phyloP scores from a whole-genome alignment of 2,797 vertebrate species.

The Dromococcyx pavoninus region DNA sequence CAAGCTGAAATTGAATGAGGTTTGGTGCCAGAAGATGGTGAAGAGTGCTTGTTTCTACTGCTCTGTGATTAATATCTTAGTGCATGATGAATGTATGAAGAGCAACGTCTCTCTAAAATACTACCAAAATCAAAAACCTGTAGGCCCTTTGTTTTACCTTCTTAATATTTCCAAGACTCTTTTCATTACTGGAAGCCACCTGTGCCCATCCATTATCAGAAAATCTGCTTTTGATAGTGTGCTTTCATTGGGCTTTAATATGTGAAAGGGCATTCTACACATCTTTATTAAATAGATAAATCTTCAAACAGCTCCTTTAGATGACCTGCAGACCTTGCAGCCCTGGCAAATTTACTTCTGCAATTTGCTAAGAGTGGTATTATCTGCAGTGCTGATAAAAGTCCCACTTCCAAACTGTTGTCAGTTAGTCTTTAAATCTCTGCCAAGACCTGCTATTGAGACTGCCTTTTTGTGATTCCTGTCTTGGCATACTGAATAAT shows the following conservation, averaged over 20 bases:
- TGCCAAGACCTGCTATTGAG: constrained; percentile 27
- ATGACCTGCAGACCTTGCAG: background rate
- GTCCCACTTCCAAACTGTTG: background rate
- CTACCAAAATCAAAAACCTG: background rate
- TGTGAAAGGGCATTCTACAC: background rate
- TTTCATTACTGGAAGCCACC: background rate
- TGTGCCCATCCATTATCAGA: background rate
- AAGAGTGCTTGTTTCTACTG: background rate
- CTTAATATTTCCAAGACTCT: background rate
- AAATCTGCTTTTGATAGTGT: background rate
- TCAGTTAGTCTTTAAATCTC: constrained; percentile 53
- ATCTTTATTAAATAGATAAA: constrained; percentile 12
- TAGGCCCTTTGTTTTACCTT: background rate
- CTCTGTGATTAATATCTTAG: background rate
- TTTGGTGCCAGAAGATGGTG: background rate
- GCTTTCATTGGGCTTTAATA: background rate
- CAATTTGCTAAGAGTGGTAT: constrained; percentile 2
- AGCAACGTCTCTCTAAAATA: background rate
- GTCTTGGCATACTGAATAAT: background rate
- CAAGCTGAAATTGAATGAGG: background rate
- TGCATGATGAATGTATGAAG: background rate
- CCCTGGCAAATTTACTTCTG: background rate
- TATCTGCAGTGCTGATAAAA: constrained; percentile 30
- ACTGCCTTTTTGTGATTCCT: constrained; percentile 17
- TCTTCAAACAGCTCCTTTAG: constrained; percentile 19